phyloP scores from a whole-genome alignment of 2,888 invertebrate genomes.

The Harpalus rubripes region DNA sequence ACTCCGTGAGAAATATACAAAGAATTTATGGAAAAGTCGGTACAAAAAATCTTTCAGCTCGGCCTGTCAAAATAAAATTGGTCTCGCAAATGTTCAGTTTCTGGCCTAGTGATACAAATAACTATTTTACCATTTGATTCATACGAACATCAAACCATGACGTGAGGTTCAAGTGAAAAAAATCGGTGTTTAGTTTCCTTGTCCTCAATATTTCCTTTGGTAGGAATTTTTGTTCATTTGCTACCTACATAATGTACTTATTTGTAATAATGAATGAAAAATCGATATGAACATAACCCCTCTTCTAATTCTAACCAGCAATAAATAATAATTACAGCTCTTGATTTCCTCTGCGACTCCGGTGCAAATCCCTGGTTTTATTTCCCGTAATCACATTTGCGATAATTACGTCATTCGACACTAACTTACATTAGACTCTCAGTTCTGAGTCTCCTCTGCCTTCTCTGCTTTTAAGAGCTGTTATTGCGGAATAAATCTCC shows the following conservation, averaged over 20 bases:
- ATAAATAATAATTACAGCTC: constrained; percentile 12
- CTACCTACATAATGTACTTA: neutral
- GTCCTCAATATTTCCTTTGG: too few species aligned
- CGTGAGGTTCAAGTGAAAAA: too few species aligned
- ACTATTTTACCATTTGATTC: too few species aligned
- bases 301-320: neutral
- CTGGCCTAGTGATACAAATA: too few species aligned
- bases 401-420: constrained; percentile 28
- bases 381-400: constrained; percentile 30
- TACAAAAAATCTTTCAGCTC: too few species aligned
- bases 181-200: too few species aligned
- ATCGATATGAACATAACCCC: neutral
- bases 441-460: neutral
- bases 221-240: too few species aligned
- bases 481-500: constrained; percentile 60
- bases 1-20: too few species aligned
- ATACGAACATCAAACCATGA: too few species aligned
- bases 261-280: neutral
- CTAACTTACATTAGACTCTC: constrained; percentile 11
- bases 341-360: constrained; percentile 1
- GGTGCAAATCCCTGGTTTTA: constrained; percentile 14
- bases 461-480: constrained; percentile 31
- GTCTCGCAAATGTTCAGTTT: too few species aligned
- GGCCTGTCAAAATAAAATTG: too few species aligned
- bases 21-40: too few species aligned